phyloP scores from a whole-genome alignment of 2,113 vertebrate genomes.

The Pyrgilauda ruficollis region DNA sequence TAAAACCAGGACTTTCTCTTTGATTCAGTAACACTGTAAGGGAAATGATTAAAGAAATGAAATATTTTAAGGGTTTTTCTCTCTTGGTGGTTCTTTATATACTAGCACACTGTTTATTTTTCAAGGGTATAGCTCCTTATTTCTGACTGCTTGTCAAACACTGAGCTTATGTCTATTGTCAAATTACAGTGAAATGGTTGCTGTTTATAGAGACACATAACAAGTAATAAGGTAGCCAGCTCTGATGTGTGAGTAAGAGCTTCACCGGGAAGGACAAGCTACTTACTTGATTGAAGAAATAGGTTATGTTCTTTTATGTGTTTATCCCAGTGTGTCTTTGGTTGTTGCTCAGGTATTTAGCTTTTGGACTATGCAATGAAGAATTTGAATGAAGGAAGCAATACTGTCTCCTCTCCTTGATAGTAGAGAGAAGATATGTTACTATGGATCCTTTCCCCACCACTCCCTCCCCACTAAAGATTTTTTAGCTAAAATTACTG shows the following conservation, averaged over 20 bases:
- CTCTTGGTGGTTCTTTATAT: not conserved
- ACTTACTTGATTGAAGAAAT: not conserved
- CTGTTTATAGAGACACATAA: not conserved
- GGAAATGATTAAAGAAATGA: slow-evolving; percentile 40
- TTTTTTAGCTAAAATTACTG: not conserved
- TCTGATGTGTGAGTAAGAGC: not conserved
- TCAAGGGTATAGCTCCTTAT: slow-evolving; percentile 1
- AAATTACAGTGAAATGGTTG: not conserved
- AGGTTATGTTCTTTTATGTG: not conserved
- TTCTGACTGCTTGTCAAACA: slow-evolving; percentile 26
- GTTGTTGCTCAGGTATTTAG: not conserved
- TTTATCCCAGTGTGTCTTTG: not conserved
- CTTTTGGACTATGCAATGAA: not conserved
- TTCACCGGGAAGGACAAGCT: not conserved
- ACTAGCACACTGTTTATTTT: not conserved
- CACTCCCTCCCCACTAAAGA: fast-evolving
- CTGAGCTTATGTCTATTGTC: not conserved
- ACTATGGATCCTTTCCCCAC: not conserved
- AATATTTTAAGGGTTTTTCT: not conserved
- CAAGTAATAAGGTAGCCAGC: not conserved
- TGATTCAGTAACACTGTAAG: slow-evolving; percentile 50
- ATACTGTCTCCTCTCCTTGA: not conserved
- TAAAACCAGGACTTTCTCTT: slow-evolving; percentile 28
- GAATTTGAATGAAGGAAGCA: not conserved
- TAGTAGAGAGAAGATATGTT: not conserved